Evolutionary conservation across 2,113 vertebrate species (phyloP).

Genomic region (Echinops telfairi): DNA sequence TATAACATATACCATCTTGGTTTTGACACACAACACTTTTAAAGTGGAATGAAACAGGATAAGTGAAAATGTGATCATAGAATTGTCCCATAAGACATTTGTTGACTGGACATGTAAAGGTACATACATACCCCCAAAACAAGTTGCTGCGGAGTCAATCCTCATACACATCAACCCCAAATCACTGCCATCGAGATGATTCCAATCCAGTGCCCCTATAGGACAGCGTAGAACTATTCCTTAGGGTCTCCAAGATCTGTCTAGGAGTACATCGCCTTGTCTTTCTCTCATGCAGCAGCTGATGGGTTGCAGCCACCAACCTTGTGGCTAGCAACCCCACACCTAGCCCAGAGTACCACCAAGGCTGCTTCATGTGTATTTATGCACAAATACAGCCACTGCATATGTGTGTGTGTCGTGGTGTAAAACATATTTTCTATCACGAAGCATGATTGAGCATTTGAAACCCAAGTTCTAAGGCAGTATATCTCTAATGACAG

Average conservation of each 20-base stretch:
- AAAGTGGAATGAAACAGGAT: neutral
- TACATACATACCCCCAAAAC: neutral
- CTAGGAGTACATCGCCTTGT: no score
- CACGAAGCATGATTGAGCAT: neutral
- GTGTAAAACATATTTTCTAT: neutral
- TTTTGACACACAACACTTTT: neutral
- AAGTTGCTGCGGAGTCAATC: neutral
- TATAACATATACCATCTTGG: neutral
- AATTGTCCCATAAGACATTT: neutral
- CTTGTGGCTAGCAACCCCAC: no score
- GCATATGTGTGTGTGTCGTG: neutral
- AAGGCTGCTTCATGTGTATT: neutral
- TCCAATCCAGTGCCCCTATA: neutral
- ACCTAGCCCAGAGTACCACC: no score
- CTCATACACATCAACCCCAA: no score
- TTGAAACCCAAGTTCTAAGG: neutral
- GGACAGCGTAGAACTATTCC: no score
- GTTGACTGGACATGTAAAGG: neutral
- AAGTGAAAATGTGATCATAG: neutral
- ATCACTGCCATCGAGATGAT: no score
- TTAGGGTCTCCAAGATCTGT: no score
- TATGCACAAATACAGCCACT: neutral
- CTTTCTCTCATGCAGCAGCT: no score
- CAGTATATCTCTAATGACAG: neutral
- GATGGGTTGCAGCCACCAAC: no score